Conservation (phyloP, 2,797 vertebrate species). For the Momotus momota region DNA sequence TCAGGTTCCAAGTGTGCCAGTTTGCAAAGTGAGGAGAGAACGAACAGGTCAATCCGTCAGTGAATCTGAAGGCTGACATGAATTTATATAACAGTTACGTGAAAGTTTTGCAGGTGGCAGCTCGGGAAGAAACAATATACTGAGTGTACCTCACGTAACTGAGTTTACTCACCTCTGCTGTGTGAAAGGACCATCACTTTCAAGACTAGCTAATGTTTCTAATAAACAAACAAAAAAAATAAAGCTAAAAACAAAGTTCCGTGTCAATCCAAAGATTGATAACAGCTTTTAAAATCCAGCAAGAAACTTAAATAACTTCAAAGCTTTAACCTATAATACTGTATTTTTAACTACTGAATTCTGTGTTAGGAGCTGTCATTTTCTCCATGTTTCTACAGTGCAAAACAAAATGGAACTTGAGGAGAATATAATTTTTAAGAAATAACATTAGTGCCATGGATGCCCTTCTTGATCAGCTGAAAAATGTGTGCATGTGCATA, state of each 20-base stretch:
- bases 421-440: not conserved
- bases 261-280: not conserved
- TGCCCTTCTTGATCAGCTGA: not conserved
- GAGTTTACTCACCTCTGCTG: not conserved
- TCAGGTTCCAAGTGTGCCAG: not conserved
- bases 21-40: not conserved
- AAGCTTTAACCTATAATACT: not conserved
- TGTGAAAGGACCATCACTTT: not conserved
- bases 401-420: not conserved
- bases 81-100: not conserved
- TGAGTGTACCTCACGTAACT: not conserved
- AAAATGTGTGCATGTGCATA: rapidly evolving
- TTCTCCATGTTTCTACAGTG: not conserved
- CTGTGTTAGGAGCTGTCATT: not conserved
- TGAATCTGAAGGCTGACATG: not conserved
- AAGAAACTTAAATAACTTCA: not conserved
- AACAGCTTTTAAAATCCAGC: not conserved
- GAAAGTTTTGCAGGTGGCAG: not conserved
- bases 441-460: not conserved
- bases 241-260: not conserved
- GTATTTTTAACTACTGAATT: not conserved
- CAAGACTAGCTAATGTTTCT: not conserved
- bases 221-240: not conserved
- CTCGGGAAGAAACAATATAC: not conserved
- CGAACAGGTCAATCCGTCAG: not conserved